These are phyloP conservation scores for Pipra filicauda DNA, from an alignment of 2,113 vertebrate genomes.

Conservation along the genomic window DNA sequence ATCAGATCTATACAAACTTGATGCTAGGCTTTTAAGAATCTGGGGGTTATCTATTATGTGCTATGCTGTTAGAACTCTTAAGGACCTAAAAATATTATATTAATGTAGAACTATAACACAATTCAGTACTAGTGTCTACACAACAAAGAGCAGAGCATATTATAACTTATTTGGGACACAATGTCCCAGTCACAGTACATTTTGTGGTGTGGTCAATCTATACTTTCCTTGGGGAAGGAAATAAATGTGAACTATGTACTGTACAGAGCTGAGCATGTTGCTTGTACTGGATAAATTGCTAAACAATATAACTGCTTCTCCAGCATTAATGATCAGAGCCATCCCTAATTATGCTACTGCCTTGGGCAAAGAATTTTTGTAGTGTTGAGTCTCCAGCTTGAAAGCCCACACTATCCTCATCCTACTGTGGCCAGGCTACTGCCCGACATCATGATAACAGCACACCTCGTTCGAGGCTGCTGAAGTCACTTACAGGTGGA, in stretches of 20 bases:
- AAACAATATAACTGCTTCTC: conserved; percentile 48
- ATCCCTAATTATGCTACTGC: not conserved
- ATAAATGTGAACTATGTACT: conserved; percentile 4
- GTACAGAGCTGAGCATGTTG: conserved; percentile 23
- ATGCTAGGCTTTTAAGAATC: conserved; percentile 1
- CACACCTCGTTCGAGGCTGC: rapidly evolving
- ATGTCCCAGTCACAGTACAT: not conserved
- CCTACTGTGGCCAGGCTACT: not conserved
- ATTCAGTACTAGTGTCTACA: not conserved
- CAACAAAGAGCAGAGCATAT: not conserved
- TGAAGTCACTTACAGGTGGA: not conserved
- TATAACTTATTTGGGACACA: not conserved
- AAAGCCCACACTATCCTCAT: not conserved
- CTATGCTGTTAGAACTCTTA: conserved; percentile 1
- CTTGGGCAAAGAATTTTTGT: conserved; percentile 15
- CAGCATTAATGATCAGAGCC: conserved; percentile 36
- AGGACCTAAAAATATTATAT: conserved; percentile 13
- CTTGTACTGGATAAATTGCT: conserved; percentile 42
- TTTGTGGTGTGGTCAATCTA: conserved; percentile 24
- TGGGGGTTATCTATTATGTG: conserved; percentile 21
- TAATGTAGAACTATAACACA: not conserved
- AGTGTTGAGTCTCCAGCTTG: not conserved
- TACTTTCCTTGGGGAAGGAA: conserved; percentile 35
- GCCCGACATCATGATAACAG: rapidly evolving
- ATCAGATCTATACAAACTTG: not conserved